Evolutionary conservation across 2,797 vertebrate genomes (phyloP).

Genomic region (Acrossocheilus fasciatus): DNA sequence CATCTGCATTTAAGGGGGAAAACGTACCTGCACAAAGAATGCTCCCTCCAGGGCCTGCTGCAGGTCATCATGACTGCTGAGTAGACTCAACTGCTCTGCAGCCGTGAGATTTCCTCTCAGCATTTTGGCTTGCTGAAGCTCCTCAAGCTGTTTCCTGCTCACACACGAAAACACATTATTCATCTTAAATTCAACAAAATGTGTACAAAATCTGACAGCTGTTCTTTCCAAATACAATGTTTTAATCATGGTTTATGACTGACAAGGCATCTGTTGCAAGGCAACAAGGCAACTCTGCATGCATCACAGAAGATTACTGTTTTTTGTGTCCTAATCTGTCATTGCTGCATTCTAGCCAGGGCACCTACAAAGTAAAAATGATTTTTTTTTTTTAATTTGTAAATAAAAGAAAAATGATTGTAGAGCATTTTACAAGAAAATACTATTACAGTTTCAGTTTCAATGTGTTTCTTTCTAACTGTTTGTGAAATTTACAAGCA

Average conservation of each 20-base stretch:
- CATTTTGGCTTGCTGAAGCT: constrained; percentile 81
- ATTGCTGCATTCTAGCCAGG: neutral
- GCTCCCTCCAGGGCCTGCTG: constrained; percentile 86
- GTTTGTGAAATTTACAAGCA: neutral
- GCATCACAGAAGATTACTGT: neutral
- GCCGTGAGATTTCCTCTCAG: constrained; percentile 83
- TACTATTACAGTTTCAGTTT: neutral
- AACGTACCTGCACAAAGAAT: constrained; percentile 89
- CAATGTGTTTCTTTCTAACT: neutral
- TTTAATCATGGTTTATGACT: neutral
- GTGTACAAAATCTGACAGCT: neutral
- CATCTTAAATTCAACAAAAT: neutral
- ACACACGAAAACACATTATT: constrained; percentile 24
- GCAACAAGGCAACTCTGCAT: neutral
- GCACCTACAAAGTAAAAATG: neutral
- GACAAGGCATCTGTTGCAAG: neutral
- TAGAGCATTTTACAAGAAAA: neutral
- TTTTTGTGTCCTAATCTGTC: neutral
- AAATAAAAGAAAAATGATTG: neutral
- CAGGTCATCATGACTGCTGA: constrained; percentile 84
- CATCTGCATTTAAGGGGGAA: neutral
- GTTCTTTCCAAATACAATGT: neutral
- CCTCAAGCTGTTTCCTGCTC: constrained; percentile 85
- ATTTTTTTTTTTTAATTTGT: neutral
- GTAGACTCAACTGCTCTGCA: constrained; percentile 82